Conservation (phyloP, 2,113 vertebrate genomes). For the Psilopsiagon aurifrons region DNA sequence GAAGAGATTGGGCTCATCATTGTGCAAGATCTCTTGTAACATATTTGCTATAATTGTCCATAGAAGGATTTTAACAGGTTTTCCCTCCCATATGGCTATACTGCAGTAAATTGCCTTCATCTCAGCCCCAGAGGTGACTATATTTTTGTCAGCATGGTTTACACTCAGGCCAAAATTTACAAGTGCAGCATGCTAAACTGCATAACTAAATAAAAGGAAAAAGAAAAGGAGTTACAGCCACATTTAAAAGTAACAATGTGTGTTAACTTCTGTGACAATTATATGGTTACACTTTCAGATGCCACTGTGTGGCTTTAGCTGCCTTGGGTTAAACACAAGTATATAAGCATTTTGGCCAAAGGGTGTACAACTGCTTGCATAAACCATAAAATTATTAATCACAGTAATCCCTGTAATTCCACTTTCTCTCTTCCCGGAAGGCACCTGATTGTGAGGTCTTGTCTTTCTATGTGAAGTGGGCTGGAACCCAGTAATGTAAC, state of each 20-base stretch:
- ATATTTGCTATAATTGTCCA: neutral
- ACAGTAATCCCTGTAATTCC: neutral
- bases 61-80: neutral
- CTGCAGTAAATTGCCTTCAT: neutral
- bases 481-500: neutral
- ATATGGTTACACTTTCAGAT: accelerated
- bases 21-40: neutral
- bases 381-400: neutral
- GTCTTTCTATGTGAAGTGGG: neutral
- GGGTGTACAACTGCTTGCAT: neutral
- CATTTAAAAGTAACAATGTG: neutral
- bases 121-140: neutral
- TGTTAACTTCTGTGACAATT: neutral
- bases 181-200: neutral
- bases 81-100: neutral
- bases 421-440: neutral
- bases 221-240: neutral
- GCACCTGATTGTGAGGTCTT: neutral
- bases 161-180: neutral
- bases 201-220: neutral
- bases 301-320: neutral
- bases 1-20: neutral
- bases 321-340: neutral
- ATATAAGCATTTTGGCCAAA: neutral
- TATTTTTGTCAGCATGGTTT: neutral